Evolutionary conservation across 2,888 invertebrate species (phyloP).

Genomic region (Antitype chi): DNA sequence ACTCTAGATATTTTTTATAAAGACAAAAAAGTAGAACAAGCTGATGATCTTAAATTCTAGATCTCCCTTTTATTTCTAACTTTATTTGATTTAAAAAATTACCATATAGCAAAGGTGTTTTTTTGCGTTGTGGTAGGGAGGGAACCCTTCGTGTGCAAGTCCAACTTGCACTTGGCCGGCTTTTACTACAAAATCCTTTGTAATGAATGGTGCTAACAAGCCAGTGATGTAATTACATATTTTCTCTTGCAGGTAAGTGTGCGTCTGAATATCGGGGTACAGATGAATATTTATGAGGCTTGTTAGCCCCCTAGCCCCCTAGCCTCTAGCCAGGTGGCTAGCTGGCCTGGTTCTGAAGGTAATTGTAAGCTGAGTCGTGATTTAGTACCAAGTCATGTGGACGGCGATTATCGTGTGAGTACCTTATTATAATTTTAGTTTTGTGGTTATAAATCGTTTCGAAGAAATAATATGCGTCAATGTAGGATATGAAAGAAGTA

Average conservation of each 20-base stretch:
- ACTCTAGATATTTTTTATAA: no score
- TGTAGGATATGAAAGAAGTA: neutral
- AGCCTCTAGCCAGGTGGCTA: conserved; percentile 8
- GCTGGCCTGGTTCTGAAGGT: conserved; percentile 9
- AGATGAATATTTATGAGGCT: conserved; percentile 44
- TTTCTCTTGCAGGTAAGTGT: conserved; percentile 55
- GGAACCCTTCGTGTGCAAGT: no score
- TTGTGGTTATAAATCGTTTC: neutral
- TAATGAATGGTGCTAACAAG: conserved; percentile 20
- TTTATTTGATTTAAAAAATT: no score
- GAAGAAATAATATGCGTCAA: no score
- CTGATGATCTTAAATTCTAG: no score
- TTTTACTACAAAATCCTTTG: neutral
- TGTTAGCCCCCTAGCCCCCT: neutral
- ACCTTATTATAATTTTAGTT: neutral
- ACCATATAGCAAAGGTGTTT: no score
- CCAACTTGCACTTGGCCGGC: no score
- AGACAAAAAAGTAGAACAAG: no score
- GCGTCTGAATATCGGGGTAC: neutral
- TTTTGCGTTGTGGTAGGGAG: no score
- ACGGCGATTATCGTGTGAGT: conserved; percentile 3
- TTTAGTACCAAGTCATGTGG: conserved; percentile 1
- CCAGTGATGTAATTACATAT: conserved; percentile 34
- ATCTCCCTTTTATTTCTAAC: no score
- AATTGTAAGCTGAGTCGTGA: conserved; percentile 27